Percentiles rank a stretch among this genome's conserved stretches.
Conservation (phyloP, 2,113 vertebrate species). For the Sclerurus mexicanus region DNA sequence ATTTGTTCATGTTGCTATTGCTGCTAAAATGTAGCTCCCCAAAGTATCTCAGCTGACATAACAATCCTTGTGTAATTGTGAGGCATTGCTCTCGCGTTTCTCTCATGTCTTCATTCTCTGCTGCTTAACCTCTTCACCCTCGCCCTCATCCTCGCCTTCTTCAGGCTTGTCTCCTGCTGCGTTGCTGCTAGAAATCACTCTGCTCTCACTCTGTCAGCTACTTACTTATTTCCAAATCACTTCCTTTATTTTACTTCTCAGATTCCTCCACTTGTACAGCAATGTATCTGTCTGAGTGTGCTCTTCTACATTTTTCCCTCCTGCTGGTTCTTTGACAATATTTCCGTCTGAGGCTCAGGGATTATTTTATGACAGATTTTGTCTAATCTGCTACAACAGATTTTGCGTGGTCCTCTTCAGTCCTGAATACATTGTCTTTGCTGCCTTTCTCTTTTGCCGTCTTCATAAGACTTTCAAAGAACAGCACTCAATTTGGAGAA, state of each 20-base stretch:
- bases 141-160: slow-evolving; percentile 38
- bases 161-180: not conserved
- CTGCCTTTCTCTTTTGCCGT: not conserved
- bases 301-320: not conserved
- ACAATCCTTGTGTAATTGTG: slow-evolving; percentile 11
- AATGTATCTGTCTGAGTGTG: not conserved
- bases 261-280: not conserved
- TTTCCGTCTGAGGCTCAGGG: not conserved
- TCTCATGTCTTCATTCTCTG: slow-evolving; percentile 57
- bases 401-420: not conserved
- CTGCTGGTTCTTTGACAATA: not conserved
- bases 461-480: not conserved
- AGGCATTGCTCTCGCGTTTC: slow-evolving; percentile 9
- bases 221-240: slow-evolving; percentile 52
- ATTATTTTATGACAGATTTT: not conserved
- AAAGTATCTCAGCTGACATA: slow-evolving; percentile 51
- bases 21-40: not conserved
- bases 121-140: slow-evolving; percentile 62
- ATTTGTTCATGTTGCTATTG: not conserved
- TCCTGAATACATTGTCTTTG: fast-evolving
- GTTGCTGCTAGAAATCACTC: slow-evolving; percentile 40
- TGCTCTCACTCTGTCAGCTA: slow-evolving; percentile 53
- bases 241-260: slow-evolving; percentile 44
- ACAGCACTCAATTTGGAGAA: not conserved
- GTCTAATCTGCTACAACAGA: not conserved